Conservation (phyloP, 2,888 invertebrate species). For the Acleris cristana region DNA sequence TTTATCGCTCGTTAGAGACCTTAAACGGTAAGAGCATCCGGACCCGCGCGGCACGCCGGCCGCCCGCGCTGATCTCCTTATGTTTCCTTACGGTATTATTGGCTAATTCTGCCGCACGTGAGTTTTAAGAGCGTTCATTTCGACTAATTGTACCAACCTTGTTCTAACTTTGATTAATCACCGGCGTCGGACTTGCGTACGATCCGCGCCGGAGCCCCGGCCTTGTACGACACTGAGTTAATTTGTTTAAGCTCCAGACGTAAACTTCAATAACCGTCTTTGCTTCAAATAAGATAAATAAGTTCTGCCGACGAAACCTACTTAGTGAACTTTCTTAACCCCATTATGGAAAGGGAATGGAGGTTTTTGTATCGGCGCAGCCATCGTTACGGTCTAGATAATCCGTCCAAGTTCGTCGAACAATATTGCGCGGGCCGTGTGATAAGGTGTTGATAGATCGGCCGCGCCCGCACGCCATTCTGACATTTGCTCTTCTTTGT, state of each 20-base stretch:
- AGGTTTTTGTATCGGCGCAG: constrained; percentile 41
- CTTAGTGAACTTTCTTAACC: constrained; percentile 39
- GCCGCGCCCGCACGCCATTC: constrained; percentile 49
- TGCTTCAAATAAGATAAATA: constrained; percentile 39
- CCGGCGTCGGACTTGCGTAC: constrained; percentile 5
- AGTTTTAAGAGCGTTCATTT: constrained; percentile 5
- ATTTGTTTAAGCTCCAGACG: constrained; percentile 44
- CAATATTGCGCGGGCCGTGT: constrained; percentile 41
- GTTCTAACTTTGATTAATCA: constrained; percentile 11
- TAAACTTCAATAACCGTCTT: constrained; percentile 36
- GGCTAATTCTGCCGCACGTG: constrained; percentile 45
- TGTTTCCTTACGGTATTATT: constrained; percentile 55
- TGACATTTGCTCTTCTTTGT: constrained; percentile 50
- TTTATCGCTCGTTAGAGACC: constrained; percentile 81
- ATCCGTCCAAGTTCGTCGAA: constrained; percentile 47
- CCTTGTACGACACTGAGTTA: constrained; percentile 31
- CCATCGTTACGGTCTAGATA: constrained; percentile 41
- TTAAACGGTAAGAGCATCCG: constrained; percentile 62
- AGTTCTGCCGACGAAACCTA: constrained; percentile 39
- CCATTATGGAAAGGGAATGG: constrained; percentile 40
- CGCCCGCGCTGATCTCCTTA: constrained; percentile 45
- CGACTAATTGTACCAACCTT: neutral
- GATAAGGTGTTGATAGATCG: constrained; percentile 51
- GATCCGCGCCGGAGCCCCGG: constrained; percentile 1
- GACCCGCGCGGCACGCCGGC: constrained; percentile 42